Conservation (phyloP, 2,888 invertebrate genomes). For the Pogonocherus hispidulus region DNA sequence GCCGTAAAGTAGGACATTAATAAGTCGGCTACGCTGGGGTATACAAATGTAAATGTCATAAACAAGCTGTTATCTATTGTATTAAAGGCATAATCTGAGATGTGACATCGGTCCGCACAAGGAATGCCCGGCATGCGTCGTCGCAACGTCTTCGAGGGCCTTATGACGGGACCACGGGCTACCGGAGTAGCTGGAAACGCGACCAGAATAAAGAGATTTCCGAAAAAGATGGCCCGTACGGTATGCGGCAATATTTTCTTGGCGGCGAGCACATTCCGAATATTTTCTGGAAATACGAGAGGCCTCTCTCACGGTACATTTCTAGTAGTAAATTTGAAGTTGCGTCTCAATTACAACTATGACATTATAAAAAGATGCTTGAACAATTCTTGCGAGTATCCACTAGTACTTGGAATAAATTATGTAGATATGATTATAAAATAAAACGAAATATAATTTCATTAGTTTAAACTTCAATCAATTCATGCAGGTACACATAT, state of each 20-base stretch:
- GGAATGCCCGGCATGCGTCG: constrained; percentile 63
- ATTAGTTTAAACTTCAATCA: too few species aligned
- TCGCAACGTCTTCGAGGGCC: constrained; percentile 39
- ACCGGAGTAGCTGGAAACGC: constrained; percentile 46
- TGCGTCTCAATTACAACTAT: constrained; percentile 11
- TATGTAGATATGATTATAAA: too few species aligned
- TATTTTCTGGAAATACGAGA: constrained; percentile 28
- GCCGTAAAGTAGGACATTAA: constrained; percentile 53
- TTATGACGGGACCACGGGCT: constrained; percentile 40
- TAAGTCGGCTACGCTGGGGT: constrained; percentile 53
- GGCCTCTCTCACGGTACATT: constrained; percentile 29
- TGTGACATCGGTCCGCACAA: constrained; percentile 62
- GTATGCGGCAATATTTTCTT: constrained; percentile 27
- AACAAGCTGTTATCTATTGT: constrained; percentile 65
- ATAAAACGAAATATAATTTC: too few species aligned
- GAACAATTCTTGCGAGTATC: too few species aligned
- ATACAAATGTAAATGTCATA: constrained; percentile 64
- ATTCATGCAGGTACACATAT: too few species aligned
- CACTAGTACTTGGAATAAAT: too few species aligned
- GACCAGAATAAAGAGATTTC: constrained; percentile 43
- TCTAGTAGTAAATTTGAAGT: constrained; percentile 10
- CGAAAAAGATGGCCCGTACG: constrained; percentile 31
- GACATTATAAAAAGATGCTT: too few species aligned
- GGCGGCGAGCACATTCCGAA: constrained; percentile 15
- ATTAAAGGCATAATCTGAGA: constrained; percentile 64